Percentiles rank a stretch among this genome's conserved stretches.
phyloP scores from a whole-genome alignment of 2,113 vertebrate species.

The Pelecanoides urinatrix region DNA sequence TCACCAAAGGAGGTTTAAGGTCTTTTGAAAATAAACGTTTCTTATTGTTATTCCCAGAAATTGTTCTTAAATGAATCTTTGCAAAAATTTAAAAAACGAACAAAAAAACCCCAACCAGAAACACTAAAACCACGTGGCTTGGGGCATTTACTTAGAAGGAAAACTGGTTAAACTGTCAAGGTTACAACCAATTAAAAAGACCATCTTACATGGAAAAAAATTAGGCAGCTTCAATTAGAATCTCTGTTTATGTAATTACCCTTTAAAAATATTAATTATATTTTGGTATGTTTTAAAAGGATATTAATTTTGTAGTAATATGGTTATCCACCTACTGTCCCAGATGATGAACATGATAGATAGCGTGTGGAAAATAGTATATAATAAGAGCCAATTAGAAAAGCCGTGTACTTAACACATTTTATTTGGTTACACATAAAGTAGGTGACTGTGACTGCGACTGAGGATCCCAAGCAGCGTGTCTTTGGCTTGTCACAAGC shows the following conservation, averaged over 20 bases:
- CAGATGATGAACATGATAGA: background rate
- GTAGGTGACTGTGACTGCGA: background rate
- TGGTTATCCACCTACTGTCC: background rate
- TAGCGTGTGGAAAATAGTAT: background rate
- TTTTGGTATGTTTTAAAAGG: background rate
- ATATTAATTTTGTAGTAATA: background rate
- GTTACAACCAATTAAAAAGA: background rate
- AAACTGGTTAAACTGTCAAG: background rate
- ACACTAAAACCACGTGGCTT: background rate
- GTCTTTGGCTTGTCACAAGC: background rate
- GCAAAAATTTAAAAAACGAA: background rate
- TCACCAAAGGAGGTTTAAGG: background rate
- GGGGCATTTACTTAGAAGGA: background rate
- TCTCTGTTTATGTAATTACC: background rate
- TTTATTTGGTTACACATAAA: background rate
- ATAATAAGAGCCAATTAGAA: background rate
- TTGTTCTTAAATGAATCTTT: background rate
- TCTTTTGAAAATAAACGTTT: background rate
- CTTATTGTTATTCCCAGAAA: background rate
- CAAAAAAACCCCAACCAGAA: background rate
- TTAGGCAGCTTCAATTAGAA: background rate
- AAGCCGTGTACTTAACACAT: background rate
- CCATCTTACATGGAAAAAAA: background rate
- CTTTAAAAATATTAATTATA: background rate
- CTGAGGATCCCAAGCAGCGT: background rate